Percentiles rank a stretch among this genome's conserved stretches.
These are phyloP conservation scores for Drosophila ironensis DNA, from an alignment of 1,140 invertebrate genomes.

Conservation along the genomic window DNA sequence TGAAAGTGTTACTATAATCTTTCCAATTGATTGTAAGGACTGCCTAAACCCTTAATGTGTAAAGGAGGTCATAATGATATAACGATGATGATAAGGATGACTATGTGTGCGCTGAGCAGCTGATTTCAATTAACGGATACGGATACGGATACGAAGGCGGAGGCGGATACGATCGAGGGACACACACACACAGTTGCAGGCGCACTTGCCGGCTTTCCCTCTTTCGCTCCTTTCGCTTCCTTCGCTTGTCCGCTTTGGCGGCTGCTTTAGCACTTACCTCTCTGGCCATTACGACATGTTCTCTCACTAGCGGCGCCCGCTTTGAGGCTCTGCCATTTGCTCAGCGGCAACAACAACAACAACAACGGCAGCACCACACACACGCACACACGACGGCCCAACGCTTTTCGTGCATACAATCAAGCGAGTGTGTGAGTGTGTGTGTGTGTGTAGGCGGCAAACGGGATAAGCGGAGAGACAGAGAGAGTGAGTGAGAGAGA, in stretches of 20 bases:
- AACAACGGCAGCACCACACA: too few relatives aligned
- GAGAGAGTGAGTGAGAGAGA: conserved; percentile 25
- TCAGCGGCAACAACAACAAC: conserved; percentile 45
- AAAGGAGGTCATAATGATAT: too few relatives aligned
- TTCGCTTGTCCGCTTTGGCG: too few relatives aligned
- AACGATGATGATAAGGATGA: too few relatives aligned
- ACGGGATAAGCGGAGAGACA: conserved; percentile 36
- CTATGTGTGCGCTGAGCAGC: too few relatives aligned
- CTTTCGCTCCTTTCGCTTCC: too few relatives aligned
- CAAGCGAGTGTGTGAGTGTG: conserved; percentile 8
- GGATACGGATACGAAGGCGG: background rate
- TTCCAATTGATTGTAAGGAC: too few relatives aligned
- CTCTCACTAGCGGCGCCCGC: conserved; percentile 81
- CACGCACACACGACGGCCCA: too few relatives aligned
- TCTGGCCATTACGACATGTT: conserved; percentile 86
- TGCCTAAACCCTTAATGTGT: too few relatives aligned
- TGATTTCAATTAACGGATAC: too few relatives aligned
- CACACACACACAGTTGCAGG: conserved; percentile 30
- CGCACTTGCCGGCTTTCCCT: conserved; percentile 43
- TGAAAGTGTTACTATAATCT: too few relatives aligned
- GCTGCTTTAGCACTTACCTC: conserved; percentile 81
- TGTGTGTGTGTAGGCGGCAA: conserved; percentile 54
- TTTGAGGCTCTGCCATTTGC: conserved; percentile 80
- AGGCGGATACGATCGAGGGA: background rate
- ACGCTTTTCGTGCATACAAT: conserved; percentile 64